These are phyloP conservation scores for Natrix natrix DNA, from an alignment of 2,797 vertebrate genomes.

Conservation along the genomic window DNA sequence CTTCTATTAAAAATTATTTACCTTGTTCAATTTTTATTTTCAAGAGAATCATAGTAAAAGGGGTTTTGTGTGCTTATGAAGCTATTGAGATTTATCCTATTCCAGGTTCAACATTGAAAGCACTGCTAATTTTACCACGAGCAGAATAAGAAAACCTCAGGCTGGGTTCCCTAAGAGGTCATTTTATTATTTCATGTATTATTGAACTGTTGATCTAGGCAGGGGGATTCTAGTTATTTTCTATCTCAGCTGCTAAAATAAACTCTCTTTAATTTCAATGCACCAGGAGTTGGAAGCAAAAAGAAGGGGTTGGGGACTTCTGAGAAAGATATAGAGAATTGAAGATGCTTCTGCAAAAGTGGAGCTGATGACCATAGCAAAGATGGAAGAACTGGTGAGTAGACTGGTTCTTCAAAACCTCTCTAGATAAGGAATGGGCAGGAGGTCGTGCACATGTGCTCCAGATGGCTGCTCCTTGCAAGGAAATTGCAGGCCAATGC, in stretches of 20 bases:
- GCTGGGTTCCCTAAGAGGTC: background rate
- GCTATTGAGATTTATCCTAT: background rate
- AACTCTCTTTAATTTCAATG: background rate
- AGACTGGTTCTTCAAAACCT: background rate
- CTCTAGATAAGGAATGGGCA: background rate
- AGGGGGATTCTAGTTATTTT: background rate
- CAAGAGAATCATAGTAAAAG: background rate
- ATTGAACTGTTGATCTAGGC: background rate
- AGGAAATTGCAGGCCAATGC: background rate
- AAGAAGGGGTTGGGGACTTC: background rate
- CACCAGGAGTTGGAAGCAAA: background rate
- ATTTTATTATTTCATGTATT: background rate
- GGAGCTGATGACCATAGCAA: background rate
- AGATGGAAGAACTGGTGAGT: background rate
- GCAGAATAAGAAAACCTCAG: background rate
- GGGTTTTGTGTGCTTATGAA: background rate
- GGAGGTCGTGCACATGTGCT: background rate
- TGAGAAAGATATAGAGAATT: background rate
- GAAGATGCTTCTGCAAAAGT: background rate
- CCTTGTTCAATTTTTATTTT: background rate
- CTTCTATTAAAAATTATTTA: background rate
- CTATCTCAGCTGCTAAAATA: background rate
- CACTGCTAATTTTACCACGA: background rate
- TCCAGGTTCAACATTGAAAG: background rate
- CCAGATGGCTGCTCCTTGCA: background rate